Base-by-base conservation (phyloP, 2,888 invertebrate species). In the Heterodera filipjevi region DNA sequence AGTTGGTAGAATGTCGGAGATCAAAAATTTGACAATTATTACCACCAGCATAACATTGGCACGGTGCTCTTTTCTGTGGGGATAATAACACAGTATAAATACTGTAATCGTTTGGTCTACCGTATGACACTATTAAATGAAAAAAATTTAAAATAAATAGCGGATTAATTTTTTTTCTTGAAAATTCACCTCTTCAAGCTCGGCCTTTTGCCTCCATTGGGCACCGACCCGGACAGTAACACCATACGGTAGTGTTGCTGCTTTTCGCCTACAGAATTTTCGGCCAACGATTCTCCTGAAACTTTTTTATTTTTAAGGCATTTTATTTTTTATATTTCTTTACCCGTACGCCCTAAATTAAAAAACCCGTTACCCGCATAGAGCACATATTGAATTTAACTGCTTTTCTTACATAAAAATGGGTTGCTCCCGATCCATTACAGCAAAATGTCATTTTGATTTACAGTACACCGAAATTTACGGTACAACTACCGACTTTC, bases 1-100 rank as follows among this genome's bases (percentile, higher is more conserved):
- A n/a, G 88, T 87, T n/a, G 88, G 88, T 39, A 88, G 79, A 22
- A 88, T 85, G 80, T 88, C 87, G 44, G 88, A 87, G 66, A 87
- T 79, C 71, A 88, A 76, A 72, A 88, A 88, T 77, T 88, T 88
- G 53, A 87, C 85, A 53, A 88, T 88, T 16, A 88, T 85, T 66
- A 88, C 79, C 12, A 88, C 86, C 53, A 88, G 79, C 86, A 88
- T 87, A 46, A 88, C 84, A 78, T 88, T 88, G 46, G 88, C 85
- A 74, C 85, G 84, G 80, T 88, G 88, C 49, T 88, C 88, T 76
- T 88, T 88, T 68, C 85, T 87, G 80, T n/a, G 70, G 35, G n/a
- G n/a, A 27, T 2, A 16, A 66, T 27, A n/a, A 59, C 35, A n/a
- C n/a, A n/a, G n/a, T n/a, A n/a, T n/a, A n/a, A n/a, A n/a, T n/a